Percentiles rank a stretch among this genome's conserved stretches.
phyloP scores from a whole-genome alignment of 2,797 vertebrate genomes.

The Cetoscarus ocellatus region DNA sequence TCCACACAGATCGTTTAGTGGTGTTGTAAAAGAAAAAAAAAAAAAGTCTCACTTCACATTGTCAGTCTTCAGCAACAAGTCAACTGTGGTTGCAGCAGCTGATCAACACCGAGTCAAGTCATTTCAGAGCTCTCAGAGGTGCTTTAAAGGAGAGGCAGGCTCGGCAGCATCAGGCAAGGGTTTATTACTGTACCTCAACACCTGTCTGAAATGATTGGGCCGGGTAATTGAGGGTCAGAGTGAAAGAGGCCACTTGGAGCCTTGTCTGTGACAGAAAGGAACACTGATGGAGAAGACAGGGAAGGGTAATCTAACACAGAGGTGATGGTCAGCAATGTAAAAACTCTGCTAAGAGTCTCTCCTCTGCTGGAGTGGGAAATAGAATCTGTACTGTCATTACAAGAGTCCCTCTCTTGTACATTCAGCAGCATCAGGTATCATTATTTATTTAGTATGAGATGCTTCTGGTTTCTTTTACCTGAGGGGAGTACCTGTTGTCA shows the following conservation, averaged over 20 bases:
- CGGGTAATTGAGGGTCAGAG: conserved; percentile 80
- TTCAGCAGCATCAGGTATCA: conserved; percentile 49
- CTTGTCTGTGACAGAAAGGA: conserved; percentile 67
- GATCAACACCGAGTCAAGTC: conserved; percentile 67
- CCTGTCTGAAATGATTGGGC: conserved; percentile 79
- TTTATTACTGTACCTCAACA: conserved; percentile 79
- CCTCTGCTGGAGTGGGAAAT: conserved; percentile 61
- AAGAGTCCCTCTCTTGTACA: conserved; percentile 49
- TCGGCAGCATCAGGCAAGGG: conserved; percentile 57
- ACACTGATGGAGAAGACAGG: conserved; percentile 65
- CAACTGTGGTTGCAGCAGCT: conserved; percentile 67
- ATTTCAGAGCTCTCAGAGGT: conserved; percentile 69
- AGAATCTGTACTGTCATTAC: conserved; percentile 56
- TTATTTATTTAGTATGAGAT: conserved; percentile 56
- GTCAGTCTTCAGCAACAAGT: conserved; percentile 51
- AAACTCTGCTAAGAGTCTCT: conserved; percentile 65
- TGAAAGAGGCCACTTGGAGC: conserved; percentile 68
- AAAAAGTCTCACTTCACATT: conserved; percentile 33
- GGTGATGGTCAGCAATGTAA: conserved; percentile 74
- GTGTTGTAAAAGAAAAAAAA: conserved; percentile 7
- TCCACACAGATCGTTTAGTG: conserved; percentile 28
- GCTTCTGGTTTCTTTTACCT: conserved; percentile 22
- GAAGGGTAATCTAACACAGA: conserved; percentile 63
- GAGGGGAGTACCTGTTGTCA: conserved; percentile 29
- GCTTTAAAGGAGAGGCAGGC: conserved; percentile 68